Percentiles rank a stretch among this genome's conserved stretches.
These are phyloP conservation scores for Holothuria scabra DNA, from an alignment of 53 echinoderm and acorn worm genomes.

Conservation along the genomic window DNA sequence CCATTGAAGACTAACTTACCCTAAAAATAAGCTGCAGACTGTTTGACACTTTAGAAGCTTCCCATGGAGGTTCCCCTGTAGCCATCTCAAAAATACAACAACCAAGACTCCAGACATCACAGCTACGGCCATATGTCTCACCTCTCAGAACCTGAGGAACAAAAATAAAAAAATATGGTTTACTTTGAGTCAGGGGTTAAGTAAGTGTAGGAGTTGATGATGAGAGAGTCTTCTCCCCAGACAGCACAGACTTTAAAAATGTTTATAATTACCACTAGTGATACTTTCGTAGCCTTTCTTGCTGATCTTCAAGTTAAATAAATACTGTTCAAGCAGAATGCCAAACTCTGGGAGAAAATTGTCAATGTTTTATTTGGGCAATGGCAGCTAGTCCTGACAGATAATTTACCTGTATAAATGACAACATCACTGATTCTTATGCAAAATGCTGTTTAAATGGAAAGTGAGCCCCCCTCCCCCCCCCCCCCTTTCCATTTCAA, in stretches of 20 bases:
- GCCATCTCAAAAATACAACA: constrained; percentile 97
- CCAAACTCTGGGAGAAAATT: background rate
- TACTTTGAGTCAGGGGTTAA: background rate
- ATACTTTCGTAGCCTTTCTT: background rate
- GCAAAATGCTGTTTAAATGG: no score
- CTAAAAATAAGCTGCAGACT: constrained; percentile 94
- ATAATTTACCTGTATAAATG: no score
- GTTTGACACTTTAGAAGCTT: constrained; percentile 82
- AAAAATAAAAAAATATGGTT: background rate
- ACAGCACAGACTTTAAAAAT: no score
- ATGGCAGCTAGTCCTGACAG: no score
- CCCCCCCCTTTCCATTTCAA: no score
- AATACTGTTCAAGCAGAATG: no score
- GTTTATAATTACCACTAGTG: no score
- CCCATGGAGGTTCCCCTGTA: constrained; percentile 89
- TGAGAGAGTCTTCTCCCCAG: no score
- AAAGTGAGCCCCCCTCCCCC: no score
- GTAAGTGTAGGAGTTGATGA: no score
- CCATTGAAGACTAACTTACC: constrained; percentile 52
- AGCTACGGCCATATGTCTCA: constrained; percentile 89
- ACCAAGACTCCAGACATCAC: constrained; percentile 97
- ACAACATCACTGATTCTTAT: no score
- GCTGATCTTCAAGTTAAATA: background rate
- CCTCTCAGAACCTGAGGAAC: constrained; percentile 79
- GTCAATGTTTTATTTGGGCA: background rate